Base-by-base conservation (phyloP, 2,888 invertebrate genomes). In the Heliconius aoede region DNA sequence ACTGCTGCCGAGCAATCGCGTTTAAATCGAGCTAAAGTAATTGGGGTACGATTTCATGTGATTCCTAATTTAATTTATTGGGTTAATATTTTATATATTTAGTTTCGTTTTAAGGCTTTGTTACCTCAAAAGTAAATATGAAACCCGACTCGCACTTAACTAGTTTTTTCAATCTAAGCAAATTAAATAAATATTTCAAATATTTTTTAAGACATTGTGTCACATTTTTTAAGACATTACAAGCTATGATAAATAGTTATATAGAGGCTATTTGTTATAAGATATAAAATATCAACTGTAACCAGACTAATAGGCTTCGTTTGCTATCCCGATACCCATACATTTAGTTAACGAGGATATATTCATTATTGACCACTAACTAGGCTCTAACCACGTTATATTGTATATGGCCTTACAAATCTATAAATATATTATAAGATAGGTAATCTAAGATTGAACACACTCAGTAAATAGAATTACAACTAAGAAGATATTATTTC, bases 301-400 rank as follows among this genome's bases (percentile, higher is more conserved):
- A 69, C 60, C 26, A 40, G 60, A 72, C 36, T 60, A 72, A 72
- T 55, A 60, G 26, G 36, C 72, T 72, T 72, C 60, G 60, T 72
- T 60, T 60, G 32, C 36, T 60, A 36, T 72, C 9, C 36, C 36
- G 71, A 60, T 32, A 72, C 24, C 71, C 24, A 72, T 72, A 72
- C 32, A 55, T 69, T 55, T 69, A 51, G 55, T 55, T 69, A 69
- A 69, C 69, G 69, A 69, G 69, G 9, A 55, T 8, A 69, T 55
- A 55, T 69, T 28, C 69, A 55, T 69, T 69, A 69, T 55, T 69
- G 69, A 69, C 69, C 69, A 69, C 55, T 68, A 51, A 69, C 55
- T 68, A 51, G 30, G 13, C 21, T 69, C 69, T 69, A 55, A 55
- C 30, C 55, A 55, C n/a, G 55, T 21, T n/a, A 21, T 15, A 60